phyloP scores from a whole-genome alignment of 1,140 invertebrate species.

The Drusus annulatus region DNA sequence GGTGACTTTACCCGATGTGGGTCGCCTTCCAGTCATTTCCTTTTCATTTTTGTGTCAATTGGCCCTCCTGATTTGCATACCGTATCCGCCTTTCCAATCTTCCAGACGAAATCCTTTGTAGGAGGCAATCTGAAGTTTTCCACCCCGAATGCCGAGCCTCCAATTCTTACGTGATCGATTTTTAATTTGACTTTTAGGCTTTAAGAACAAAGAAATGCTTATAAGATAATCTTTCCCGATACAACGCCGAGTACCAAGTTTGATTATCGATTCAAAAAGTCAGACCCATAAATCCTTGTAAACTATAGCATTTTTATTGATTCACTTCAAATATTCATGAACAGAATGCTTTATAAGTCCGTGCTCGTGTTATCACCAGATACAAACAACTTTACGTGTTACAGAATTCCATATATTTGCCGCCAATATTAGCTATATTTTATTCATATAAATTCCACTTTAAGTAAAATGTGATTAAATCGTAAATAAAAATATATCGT shows the following conservation, averaged over 20 bases:
- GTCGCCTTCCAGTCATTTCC: not conserved
- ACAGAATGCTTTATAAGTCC: too few species aligned
- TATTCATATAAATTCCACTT: too few species aligned
- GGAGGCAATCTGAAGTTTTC: not conserved
- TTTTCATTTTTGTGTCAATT: not conserved
- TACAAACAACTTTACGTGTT: too few species aligned
- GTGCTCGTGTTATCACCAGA: too few species aligned
- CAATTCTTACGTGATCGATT: not conserved
- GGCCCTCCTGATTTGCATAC: too few species aligned
- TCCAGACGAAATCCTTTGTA: conserved; percentile 5
- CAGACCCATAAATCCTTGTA: too few species aligned
- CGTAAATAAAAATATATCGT: too few species aligned
- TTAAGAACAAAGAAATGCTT: conserved; percentile 5
- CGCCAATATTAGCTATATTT: too few species aligned
- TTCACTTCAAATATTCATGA: not conserved
- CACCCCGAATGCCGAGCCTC: not conserved
- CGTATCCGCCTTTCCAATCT: not conserved
- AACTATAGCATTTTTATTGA: not conserved
- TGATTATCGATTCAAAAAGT: too few species aligned
- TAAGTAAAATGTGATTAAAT: too few species aligned
- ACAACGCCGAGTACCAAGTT: not conserved
- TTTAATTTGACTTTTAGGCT: not conserved
- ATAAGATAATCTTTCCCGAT: not conserved
- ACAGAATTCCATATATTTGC: too few species aligned
- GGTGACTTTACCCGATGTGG: not conserved